Evolutionary conservation across 2,888 invertebrate species (phyloP).

Genomic region (Eupithecia insigniata): DNA sequence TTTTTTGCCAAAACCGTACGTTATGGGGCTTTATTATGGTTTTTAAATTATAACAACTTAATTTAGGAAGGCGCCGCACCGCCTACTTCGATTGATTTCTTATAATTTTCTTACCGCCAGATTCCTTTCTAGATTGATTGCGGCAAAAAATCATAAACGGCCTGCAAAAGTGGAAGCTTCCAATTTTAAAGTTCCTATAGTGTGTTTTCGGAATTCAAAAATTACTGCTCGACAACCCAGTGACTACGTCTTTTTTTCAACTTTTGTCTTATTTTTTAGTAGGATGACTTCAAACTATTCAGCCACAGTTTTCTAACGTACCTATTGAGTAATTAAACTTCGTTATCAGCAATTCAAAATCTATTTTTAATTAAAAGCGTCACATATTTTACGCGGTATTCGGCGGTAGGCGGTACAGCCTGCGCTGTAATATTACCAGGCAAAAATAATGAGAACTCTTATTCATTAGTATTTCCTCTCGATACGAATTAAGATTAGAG

Average conservation of each 20-base stretch:
- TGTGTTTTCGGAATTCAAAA: constrained; percentile 14
- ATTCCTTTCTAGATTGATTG: constrained; percentile 64
- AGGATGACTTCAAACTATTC: constrained; percentile 26
- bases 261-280: constrained; percentile 4
- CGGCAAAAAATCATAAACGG: constrained; percentile 63
- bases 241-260: constrained; percentile 12
- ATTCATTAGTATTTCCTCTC: constrained; percentile 50
- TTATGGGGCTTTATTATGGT: constrained; percentile 72
- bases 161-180: constrained; percentile 39
- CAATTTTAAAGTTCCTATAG: constrained; percentile 42
- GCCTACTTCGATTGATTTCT: constrained; percentile 79
- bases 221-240: background rate
- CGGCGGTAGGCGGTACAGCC: constrained; percentile 78
- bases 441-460: constrained; percentile 62
- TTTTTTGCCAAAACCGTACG: constrained; percentile 74
- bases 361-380: constrained; percentile 83
- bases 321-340: constrained; percentile 74
- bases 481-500: constrained; percentile 53
- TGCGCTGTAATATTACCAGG: constrained; percentile 58
- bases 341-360: constrained; percentile 76
- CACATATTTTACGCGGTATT: constrained; percentile 82
- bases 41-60: constrained; percentile 79
- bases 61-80: constrained; percentile 79
- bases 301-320: constrained; percentile 59
- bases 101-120: constrained; percentile 75